phyloP scores from a whole-genome alignment of 2,797 vertebrate species.

The Acestrorhynchus altus region DNA sequence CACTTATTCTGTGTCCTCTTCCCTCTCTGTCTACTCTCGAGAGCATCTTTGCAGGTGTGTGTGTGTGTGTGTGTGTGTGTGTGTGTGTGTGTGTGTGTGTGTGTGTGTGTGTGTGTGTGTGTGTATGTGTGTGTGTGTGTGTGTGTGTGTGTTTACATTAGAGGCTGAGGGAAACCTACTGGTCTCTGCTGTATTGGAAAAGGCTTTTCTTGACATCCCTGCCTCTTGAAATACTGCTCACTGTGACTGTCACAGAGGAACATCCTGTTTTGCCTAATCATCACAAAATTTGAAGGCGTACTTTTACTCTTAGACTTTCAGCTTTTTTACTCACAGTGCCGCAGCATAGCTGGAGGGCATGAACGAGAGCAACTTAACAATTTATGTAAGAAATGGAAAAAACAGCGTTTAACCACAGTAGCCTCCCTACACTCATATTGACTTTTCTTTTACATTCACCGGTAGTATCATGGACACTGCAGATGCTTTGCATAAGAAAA shows the following conservation, averaged over 20 bases:
- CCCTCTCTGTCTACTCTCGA: constrained; percentile 33
- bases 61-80: constrained; percentile 8
- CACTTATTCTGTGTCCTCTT: constrained; percentile 43
- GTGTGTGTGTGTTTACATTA: too few species aligned
- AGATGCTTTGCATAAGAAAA: not conserved
- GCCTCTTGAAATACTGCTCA: not conserved
- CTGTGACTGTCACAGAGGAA: not conserved
- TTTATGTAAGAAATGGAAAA: not conserved
- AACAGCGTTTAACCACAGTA: not conserved
- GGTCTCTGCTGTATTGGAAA: constrained; percentile 27
- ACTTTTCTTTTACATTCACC: too few species aligned
- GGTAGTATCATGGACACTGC: not conserved
- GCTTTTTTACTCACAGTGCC: not conserved
- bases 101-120: constrained; percentile 3
- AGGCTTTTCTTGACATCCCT: constrained; percentile 20
- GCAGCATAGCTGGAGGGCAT: not conserved
- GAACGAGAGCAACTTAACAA: not conserved
- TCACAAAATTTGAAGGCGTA: constrained; percentile 11
- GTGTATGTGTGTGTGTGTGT: not conserved
- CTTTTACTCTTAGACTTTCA: too few species aligned
- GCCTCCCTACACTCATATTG: too few species aligned
- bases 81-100: constrained; percentile 4
- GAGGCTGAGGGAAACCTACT: not conserved
- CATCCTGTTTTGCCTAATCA: constrained; percentile 23
- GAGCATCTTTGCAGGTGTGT: constrained; percentile 44